Conservation (phyloP, 2,113 vertebrate genomes). For the Peucedramus taeniatus region DNA sequence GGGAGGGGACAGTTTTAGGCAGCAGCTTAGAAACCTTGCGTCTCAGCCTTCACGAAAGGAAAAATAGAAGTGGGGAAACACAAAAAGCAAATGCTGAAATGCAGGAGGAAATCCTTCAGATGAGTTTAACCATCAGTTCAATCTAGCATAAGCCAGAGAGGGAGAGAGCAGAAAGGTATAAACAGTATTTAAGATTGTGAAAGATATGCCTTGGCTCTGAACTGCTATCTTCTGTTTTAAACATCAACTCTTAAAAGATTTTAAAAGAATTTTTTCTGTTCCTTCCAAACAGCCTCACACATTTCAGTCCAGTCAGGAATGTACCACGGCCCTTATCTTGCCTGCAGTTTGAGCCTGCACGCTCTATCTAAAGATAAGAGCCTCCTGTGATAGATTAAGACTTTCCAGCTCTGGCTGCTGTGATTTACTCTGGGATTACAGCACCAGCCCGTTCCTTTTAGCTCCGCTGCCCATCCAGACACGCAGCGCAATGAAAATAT, state of each 20-base stretch:
- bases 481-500: not conserved
- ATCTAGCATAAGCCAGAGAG: not conserved
- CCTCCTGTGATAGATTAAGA: conserved; percentile 4
- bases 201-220: not conserved
- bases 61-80: not conserved
- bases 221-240: not conserved
- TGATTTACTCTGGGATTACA: conserved; percentile 45
- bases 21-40: not conserved
- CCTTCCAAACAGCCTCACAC: not conserved
- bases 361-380: not conserved
- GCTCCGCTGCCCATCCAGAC: not conserved
- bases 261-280: not conserved
- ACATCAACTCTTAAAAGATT: not conserved
- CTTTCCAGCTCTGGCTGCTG: not conserved
- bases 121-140: not conserved
- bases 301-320: not conserved
- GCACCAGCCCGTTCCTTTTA: not conserved
- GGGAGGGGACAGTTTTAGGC: not conserved
- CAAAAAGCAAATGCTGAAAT: not conserved
- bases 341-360: not conserved
- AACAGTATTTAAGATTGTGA: not conserved
- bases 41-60: not conserved
- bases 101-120: not conserved
- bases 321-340: not conserved
- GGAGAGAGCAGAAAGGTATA: not conserved